Evolutionary conservation across 2,888 invertebrate species (phyloP), one percentile per base, ranked within the genome.

Genomic region (Noctua fimbriata): DNA sequence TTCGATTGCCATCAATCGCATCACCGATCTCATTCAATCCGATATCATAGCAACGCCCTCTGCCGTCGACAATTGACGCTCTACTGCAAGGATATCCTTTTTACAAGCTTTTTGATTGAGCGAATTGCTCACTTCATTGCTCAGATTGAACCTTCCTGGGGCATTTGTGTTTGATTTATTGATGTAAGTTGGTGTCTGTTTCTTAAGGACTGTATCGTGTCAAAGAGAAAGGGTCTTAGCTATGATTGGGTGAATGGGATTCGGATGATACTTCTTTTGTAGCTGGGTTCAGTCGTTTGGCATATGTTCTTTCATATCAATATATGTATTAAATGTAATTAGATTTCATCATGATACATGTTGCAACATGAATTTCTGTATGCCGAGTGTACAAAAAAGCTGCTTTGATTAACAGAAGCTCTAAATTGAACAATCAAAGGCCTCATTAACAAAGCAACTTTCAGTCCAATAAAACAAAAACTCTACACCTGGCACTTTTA

Each of bases 61-160:
- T 84, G 81, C 75, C 67, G 79, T 76, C 82, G 76, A 86, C 86
- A 80, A 88, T 88, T 86, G 87, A 85, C 84, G 73, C 82, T 69
- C 78, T 79, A 76, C 78, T 83, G 87, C 78, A 83, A 92, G 94
- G 94, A 95, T 92, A 94, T 95, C 95, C 95, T 94, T 90, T 93
- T 95, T 93, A 94, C 90, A 91, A 92, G 90, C 91, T 82, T 93
- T 92, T 89, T 92, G 92, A 93, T 93, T 93, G 91, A 91, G 90
- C 88, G 84, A 90, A 93, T 92, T 93, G 92, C 90, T 91, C 93
- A 92, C 88, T 92, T 93, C 89, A 92, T 91, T 91, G 91, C 89
- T 81, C 81, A 86, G 90, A 88, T 89, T 90, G 88, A 89, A 89
- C 78, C 90, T 88, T 92, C 90, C 90, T 88, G 85, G 80, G 79